Conservation (phyloP, 2,888 invertebrate species). For the Drosophila melanosoma region DNA sequence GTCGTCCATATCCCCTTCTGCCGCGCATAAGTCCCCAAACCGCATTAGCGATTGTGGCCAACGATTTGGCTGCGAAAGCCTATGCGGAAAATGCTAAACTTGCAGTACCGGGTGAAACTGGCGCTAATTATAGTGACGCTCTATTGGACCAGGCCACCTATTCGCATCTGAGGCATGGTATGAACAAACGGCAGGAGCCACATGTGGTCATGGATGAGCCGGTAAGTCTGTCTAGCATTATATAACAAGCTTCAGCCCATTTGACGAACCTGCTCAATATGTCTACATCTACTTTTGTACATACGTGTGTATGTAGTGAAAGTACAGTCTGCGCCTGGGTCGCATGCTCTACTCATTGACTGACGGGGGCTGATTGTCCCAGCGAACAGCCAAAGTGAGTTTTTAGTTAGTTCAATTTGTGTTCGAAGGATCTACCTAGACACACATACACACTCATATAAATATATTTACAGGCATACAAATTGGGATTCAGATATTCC, state of each 20-base stretch:
- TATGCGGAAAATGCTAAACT: constrained; percentile 88
- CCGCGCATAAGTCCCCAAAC: constrained; percentile 94
- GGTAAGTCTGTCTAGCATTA: constrained; percentile 78
- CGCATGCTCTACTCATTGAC: constrained; percentile 2
- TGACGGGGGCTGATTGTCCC: background rate
- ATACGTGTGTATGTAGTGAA: constrained; percentile 51
- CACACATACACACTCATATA: background rate
- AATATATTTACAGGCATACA: background rate
- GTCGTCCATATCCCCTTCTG: constrained; percentile 92
- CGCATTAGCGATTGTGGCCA: constrained; percentile 92
- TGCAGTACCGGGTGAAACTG: constrained; percentile 86
- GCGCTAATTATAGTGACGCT: constrained; percentile 52
- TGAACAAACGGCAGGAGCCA: constrained; percentile 49
- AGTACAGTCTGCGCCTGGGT: constrained; percentile 75
- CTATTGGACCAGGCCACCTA: constrained; percentile 67
- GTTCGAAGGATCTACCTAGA: constrained; percentile 12
- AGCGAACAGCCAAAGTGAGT: background rate
- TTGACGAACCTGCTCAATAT: constrained; percentile 29
- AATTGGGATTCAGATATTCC: constrained; percentile 17
- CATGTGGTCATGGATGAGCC: constrained; percentile 83
- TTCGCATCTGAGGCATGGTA: constrained; percentile 51
- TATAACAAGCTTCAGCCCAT: constrained; percentile 41
- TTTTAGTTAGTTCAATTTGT: background rate
- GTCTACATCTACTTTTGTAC: constrained; percentile 24
- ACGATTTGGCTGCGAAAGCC: constrained; percentile 89